Base-by-base conservation (phyloP, 2,113 vertebrate species). In the Riparia riparia region DNA sequence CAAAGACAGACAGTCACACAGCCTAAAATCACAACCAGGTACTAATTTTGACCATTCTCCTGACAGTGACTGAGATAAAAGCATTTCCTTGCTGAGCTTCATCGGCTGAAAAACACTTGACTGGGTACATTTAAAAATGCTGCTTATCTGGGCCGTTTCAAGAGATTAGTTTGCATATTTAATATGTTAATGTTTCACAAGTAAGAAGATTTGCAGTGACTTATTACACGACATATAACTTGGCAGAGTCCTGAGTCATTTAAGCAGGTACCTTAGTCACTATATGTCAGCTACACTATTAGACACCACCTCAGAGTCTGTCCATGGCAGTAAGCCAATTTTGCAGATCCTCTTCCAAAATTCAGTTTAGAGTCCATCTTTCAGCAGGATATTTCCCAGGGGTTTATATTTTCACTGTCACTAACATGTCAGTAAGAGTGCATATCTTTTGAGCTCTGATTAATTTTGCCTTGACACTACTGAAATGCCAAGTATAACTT, bases 401-500 rank as follows among this genome's bases (percentile, higher is more conserved):
- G 21, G 66, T 82, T 76, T 77, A 22, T 42, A 86, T 54, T 88
- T 82, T 66, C 60, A 28, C 56, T 63, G 60, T 90, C 86, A 58
- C 56, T 63, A 88, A 18, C 32, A 50, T 34, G 42, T 79, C 72
- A 91, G 34, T 25, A 68, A 81, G 44, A 66, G 11, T 37, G 10
- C 32, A 8, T 71, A 37, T 82, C 87, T 88, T 93, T 72, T 61
- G 74, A 94, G 84, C 42, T 45, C 61, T 64, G 70, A 91, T 45
- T 73, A 87, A 94, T 90, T 93, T 82, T 88, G 79, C 82, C 84
- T 85, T 51, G 51, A 77, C 41, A 45, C 68, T 57, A 80, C 1
- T 32, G 71, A 96, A 96, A 94, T 71, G 74, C 22, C 87, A 95
- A 96, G 34, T 63, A 51, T 45, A 87, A 93, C 74, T 69, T 86